Evolutionary conservation across 2,113 vertebrate genomes (phyloP).

Genomic region (crab-eating macaque (Macaca fascicularis)): T2T-MFA8v1.1 NC_088395.1:17712001-17712500

Average conservation of each 20-base stretch:
- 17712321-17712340: background rate
- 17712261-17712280: background rate
- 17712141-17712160: background rate
- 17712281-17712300: slow-evolving; percentile 9
- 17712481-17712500: background rate
- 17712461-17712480: background rate
- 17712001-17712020: background rate
- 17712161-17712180: background rate
- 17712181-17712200: background rate
- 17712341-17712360: background rate
- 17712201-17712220: background rate
- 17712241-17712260: background rate
- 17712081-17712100: background rate
- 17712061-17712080: background rate
- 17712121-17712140: background rate
- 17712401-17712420: background rate
- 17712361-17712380: background rate
- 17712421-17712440: background rate
- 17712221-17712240: background rate
- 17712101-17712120: background rate
- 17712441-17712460: background rate
- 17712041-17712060: background rate
- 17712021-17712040: background rate
- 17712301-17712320: background rate
- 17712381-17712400: background rate